Percentiles rank a stretch among this genome's conserved stretches.
Evolutionary conservation across 2,888 invertebrate species (phyloP).

Genomic region (Cataglyphis rosenhaueri): DNA sequence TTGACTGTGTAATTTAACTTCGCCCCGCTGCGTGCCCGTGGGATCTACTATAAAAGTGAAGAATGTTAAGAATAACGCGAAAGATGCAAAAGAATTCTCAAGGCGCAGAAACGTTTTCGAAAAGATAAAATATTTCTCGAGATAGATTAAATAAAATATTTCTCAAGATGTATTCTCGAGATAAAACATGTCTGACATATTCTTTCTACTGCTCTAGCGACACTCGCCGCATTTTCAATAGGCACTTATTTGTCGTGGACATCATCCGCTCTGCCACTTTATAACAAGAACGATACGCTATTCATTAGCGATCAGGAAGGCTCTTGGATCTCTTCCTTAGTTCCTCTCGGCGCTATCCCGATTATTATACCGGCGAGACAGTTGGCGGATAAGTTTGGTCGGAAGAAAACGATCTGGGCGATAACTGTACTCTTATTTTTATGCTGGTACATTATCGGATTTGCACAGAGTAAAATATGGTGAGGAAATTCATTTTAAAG

Average conservation of each 20-base stretch:
- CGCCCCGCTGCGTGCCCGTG: slow-evolving; percentile 1
- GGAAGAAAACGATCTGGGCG: slow-evolving; percentile 76
- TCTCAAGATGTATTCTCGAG: slow-evolving; percentile 15
- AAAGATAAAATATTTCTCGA: slow-evolving; percentile 2
- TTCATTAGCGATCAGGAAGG: slow-evolving; percentile 86
- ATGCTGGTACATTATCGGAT: slow-evolving; percentile 86
- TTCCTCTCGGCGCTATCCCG: slow-evolving; percentile 89
- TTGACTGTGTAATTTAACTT: slow-evolving; percentile 36
- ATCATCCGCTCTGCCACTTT: slow-evolving; percentile 86
- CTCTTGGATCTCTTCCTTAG: slow-evolving; percentile 90
- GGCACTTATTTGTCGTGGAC: slow-evolving; percentile 88
- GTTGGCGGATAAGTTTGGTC: slow-evolving; percentile 86
- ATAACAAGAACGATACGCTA: slow-evolving; percentile 64
- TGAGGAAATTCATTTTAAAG: slow-evolving; percentile 33
- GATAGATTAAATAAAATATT: slow-evolving; percentile 24
- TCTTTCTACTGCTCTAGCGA: slow-evolving; percentile 84
- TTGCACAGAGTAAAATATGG: slow-evolving; percentile 88
- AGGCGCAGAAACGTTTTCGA: not conserved
- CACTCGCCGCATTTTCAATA: slow-evolving; percentile 87
- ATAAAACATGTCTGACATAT: slow-evolving; percentile 14
- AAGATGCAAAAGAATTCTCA: slow-evolving; percentile 16
- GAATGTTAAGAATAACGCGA: slow-evolving; percentile 6
- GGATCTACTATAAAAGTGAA: not conserved
- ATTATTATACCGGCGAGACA: slow-evolving; percentile 90
- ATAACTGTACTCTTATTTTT: slow-evolving; percentile 71